Evolutionary conservation across 2,888 invertebrate genomes (phyloP).

Genomic region (Hirtodrosophila confusa): DNA sequence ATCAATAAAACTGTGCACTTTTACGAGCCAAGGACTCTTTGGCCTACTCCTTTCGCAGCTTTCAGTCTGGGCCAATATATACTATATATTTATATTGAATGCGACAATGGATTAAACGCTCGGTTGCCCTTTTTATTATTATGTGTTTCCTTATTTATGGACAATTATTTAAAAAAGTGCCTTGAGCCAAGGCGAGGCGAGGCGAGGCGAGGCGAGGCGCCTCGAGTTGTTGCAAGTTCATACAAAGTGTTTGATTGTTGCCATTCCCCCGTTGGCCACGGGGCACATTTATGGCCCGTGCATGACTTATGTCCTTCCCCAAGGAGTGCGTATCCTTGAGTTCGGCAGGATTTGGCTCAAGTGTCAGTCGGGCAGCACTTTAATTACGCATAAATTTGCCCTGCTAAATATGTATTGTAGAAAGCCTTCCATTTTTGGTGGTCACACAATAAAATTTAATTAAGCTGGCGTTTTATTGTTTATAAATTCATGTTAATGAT

Average conservation of each 20-base stretch:
- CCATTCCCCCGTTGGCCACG: background rate
- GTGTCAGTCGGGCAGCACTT: conserved; percentile 24
- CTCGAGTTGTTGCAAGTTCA: too few species aligned
- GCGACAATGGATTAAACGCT: conserved; percentile 72
- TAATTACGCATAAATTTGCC: conserved; percentile 7
- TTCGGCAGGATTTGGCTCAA: background rate
- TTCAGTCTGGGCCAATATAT: background rate
- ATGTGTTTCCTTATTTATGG: conserved; percentile 66
- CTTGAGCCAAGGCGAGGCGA: background rate
- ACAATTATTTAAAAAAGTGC: conserved; percentile 62
- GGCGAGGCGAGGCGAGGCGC: background rate
- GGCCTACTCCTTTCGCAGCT: conserved; percentile 33
- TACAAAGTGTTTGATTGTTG: background rate
- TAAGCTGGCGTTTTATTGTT: conserved; percentile 76
- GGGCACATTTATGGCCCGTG: conserved; percentile 27
- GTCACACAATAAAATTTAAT: conserved; percentile 67
- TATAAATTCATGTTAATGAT: conserved; percentile 80
- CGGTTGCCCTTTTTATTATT: conserved; percentile 64
- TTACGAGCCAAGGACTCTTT: conserved; percentile 62
- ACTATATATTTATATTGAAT: conserved; percentile 26
- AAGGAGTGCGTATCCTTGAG: too few species aligned
- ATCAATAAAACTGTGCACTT: conserved; percentile 63
- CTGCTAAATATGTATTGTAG: too few species aligned
- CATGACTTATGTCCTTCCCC: conserved; percentile 2
- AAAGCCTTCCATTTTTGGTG: background rate